A percentile compares a stretch with the other conserved stretches of the same genome.
Evolutionary conservation across 2,888 invertebrate species (phyloP).

Genomic region (Chrysopilus asiliformis): DNA sequence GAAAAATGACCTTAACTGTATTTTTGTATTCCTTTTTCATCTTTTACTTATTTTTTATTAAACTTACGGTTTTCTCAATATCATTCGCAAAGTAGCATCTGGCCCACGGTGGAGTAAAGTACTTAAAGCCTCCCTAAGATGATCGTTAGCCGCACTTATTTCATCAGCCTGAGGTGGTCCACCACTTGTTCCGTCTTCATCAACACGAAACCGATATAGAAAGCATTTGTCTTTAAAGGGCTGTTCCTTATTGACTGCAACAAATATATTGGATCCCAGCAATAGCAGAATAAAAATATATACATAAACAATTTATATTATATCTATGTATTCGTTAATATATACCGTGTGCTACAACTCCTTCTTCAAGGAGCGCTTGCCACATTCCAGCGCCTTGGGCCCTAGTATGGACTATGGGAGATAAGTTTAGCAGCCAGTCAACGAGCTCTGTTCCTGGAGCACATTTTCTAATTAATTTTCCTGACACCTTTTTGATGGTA

Average conservation of each 20-base stretch:
- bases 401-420: slow-evolving; percentile 47
- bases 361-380: slow-evolving; percentile 70
- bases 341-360: slow-evolving; percentile 61
- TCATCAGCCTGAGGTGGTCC: slow-evolving; percentile 45
- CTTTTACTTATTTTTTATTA: no score
- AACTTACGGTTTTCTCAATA: slow-evolving; percentile 66
- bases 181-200: slow-evolving; percentile 49
- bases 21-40: no score
- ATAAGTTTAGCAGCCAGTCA: slow-evolving; percentile 59
- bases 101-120: slow-evolving; percentile 58
- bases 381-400: slow-evolving; percentile 68
- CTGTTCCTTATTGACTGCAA: slow-evolving; percentile 59
- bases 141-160: slow-evolving; percentile 51
- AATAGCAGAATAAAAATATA: not conserved
- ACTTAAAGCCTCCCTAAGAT: slow-evolving; percentile 50
- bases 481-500: slow-evolving; percentile 42
- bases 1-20: no score
- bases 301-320: no score
- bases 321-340: no score
- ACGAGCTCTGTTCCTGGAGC: slow-evolving; percentile 70
- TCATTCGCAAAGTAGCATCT: slow-evolving; percentile 66
- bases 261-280: slow-evolving; percentile 4
- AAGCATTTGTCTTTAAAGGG: slow-evolving; percentile 72
- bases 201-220: slow-evolving; percentile 67
- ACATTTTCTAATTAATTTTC: slow-evolving; percentile 49